A percentile compares a stretch with the other conserved stretches of the same genome.
Conservation (phyloP, 2,797 vertebrate species). For the Coregonus suidteri region DNA sequence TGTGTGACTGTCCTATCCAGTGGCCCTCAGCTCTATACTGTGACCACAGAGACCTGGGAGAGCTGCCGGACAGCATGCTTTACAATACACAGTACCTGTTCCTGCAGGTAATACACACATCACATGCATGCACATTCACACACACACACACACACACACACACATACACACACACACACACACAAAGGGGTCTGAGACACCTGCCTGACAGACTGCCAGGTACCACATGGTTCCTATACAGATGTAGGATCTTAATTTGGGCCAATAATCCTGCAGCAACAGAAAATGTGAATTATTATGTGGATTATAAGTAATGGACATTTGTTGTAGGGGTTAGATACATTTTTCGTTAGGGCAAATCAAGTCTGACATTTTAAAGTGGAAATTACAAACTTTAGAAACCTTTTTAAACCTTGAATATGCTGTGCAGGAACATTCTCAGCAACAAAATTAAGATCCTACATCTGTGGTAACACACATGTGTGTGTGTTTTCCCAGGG, state of each 20-base stretch:
- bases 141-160: not conserved
- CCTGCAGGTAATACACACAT: constrained; percentile 59
- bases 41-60: constrained; percentile 65
- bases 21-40: constrained; percentile 79
- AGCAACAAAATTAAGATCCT: not conserved
- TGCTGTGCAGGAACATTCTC: not conserved
- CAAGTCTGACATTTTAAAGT: no score
- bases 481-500: constrained; percentile 48
- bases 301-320: no score
- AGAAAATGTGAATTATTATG: no score
- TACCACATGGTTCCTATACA: no score
- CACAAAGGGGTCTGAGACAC: not conserved
- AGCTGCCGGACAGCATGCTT: constrained; percentile 60
- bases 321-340: no score
- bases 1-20: constrained; percentile 79
- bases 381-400: no score
- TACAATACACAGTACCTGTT: constrained; percentile 73
- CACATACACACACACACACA: not conserved
- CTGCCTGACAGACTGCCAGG: no score
- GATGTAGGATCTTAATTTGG: no score
- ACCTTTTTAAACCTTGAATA: no score
- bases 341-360: no score
- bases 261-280: no score
- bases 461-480: no score
- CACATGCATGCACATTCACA: not conserved